These are phyloP conservation scores for Linurgus olivaceus DNA, from an alignment of 2,797 vertebrate genomes.

Conservation along the genomic window DNA sequence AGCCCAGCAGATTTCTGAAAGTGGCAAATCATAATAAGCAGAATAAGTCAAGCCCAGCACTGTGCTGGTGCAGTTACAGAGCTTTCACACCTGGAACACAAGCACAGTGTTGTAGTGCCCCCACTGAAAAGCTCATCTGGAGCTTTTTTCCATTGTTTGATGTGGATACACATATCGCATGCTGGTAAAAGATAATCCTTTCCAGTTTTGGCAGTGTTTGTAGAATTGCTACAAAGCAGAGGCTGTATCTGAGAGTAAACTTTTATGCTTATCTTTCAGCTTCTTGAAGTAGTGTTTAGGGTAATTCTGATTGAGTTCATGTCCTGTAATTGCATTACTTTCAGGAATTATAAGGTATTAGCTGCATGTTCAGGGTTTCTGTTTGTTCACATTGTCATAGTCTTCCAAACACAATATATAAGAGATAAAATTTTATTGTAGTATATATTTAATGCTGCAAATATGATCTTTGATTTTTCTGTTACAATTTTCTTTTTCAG, in stretches of 20 bases:
- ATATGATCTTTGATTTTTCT: neutral
- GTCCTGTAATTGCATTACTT: neutral
- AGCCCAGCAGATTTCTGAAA: neutral
- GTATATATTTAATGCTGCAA: neutral
- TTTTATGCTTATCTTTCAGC: neutral
- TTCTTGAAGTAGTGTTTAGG: neutral
- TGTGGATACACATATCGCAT: fast-evolving
- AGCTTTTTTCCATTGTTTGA: fast-evolving
- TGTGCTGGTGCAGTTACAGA: neutral
- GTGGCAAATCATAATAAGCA: neutral
- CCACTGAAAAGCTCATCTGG: neutral
- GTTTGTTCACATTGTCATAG: neutral
- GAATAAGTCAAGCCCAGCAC: neutral
- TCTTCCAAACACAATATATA: neutral
- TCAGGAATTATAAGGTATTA: neutral
- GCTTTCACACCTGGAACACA: neutral
- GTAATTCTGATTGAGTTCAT: neutral
- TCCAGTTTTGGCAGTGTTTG: neutral
- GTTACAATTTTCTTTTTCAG: constrained; percentile 35
- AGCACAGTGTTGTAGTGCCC: neutral
- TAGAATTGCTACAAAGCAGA: neutral
- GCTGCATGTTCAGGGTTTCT: neutral
- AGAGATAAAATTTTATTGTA: neutral
- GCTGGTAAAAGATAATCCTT: neutral
- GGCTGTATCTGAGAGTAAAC: neutral